A percentile compares a stretch with the other conserved stretches of the same genome.
phyloP scores from a whole-genome alignment of 2,113 vertebrate species.

The Pardalotus punctatus region DNA sequence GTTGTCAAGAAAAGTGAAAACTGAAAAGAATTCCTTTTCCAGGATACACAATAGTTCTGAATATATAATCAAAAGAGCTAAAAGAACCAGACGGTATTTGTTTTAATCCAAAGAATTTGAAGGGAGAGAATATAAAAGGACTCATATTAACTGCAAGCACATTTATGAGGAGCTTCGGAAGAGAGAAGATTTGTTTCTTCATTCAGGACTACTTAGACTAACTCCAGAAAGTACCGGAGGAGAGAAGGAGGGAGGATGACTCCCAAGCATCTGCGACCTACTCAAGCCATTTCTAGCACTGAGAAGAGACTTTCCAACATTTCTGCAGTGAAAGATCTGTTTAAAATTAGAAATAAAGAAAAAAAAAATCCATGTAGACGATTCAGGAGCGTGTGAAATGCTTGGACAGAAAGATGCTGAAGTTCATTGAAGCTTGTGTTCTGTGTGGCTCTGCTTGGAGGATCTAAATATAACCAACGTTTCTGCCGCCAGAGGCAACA shows the following conservation, averaged over 20 bases:
- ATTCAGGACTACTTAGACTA: background rate
- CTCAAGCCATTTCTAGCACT: constrained; percentile 5
- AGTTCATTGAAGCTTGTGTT: background rate
- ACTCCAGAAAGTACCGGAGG: background rate
- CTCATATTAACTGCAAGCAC: constrained; percentile 68
- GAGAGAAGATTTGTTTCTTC: constrained; percentile 45
- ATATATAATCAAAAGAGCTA: constrained; percentile 70
- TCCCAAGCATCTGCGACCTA: background rate
- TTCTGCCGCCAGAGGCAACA: constrained; percentile 49
- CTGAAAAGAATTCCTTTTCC: constrained; percentile 67
- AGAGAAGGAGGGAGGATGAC: background rate
- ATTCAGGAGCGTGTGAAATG: background rate
- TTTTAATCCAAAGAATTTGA: constrained; percentile 69
- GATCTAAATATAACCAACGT: constrained; percentile 3
- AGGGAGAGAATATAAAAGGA: constrained; percentile 69
- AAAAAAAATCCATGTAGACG: background rate
- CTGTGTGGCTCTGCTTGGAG: background rate
- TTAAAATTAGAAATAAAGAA: constrained; percentile 19
- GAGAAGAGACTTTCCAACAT: background rate
- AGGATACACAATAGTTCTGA: constrained; percentile 68
- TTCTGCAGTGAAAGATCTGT: background rate
- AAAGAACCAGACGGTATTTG: constrained; percentile 66
- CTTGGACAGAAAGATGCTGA: constrained; percentile 12
- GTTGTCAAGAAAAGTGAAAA: constrained; percentile 68
- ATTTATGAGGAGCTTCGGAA: constrained; percentile 49